A percentile compares a stretch with the other conserved stretches of the same genome.
Evolutionary conservation across 1,140 invertebrate genomes (phyloP).

Genomic region (Dendrolimus punctatus): DNA sequence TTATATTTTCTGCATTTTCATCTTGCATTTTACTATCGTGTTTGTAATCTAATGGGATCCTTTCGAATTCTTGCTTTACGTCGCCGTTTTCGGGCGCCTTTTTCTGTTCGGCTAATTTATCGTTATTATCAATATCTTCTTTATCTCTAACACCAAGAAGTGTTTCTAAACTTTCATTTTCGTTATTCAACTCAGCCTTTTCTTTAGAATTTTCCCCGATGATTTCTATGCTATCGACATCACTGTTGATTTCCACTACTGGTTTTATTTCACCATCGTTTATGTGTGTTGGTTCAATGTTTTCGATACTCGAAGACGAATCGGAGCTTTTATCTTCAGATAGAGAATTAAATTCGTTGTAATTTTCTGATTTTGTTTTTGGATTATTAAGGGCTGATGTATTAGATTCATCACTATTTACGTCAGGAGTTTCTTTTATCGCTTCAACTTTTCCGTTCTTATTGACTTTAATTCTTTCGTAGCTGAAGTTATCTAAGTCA

Average conservation of each 20-base stretch:
- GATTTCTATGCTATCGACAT: slow-evolving; percentile 29
- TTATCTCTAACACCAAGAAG: slow-evolving; percentile 13
- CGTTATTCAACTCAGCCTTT: slow-evolving; percentile 13
- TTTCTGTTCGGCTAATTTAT: slow-evolving; percentile 17
- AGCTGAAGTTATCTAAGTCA: slow-evolving; percentile 37
- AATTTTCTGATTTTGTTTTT: slow-evolving; percentile 1
- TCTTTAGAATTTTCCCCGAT: slow-evolving; percentile 33
- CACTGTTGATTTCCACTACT: slow-evolving; percentile 48
- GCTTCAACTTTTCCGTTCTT: slow-evolving; percentile 25
- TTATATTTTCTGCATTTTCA: slow-evolving; percentile 16
- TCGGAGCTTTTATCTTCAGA: slow-evolving; percentile 1
- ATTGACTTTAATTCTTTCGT: slow-evolving; percentile 31
- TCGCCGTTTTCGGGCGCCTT: slow-evolving; percentile 22
- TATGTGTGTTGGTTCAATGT: slow-evolving; percentile 25
- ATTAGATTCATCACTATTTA: slow-evolving; percentile 2
- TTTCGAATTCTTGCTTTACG: slow-evolving; percentile 65
- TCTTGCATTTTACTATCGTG: slow-evolving; percentile 30
- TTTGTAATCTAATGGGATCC: slow-evolving; percentile 62
- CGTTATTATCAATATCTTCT: slow-evolving; percentile 9
- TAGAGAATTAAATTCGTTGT: slow-evolving; percentile 1
- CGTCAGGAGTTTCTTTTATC: slow-evolving; percentile 19
- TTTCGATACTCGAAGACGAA: slow-evolving; percentile 11
- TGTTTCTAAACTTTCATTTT: slow-evolving; percentile 24
- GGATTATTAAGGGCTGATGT: not conserved
- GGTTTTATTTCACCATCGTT: slow-evolving; percentile 54